Conservation (phyloP, 2,113 vertebrate genomes). For the Neodon shergylaensis region DNA sequence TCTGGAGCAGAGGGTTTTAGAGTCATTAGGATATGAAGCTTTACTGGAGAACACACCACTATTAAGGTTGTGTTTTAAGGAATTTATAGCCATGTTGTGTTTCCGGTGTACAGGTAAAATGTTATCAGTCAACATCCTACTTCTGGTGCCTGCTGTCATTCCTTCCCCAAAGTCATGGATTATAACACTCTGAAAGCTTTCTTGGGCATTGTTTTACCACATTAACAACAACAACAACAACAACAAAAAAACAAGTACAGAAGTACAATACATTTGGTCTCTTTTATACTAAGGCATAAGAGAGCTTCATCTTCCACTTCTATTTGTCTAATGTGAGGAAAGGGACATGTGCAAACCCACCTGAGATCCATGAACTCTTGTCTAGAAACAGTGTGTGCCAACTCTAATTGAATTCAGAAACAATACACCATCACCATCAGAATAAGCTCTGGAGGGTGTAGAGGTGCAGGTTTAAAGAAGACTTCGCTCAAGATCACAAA, state of each 20-base stretch:
- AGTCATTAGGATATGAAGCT: too few species aligned
- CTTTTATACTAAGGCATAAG: not conserved
- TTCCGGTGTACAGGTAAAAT: not conserved
- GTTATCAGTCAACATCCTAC: not conserved
- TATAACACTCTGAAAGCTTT: not conserved
- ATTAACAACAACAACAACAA: too few species aligned
- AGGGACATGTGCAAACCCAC: too few species aligned
- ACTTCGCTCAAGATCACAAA: not conserved
- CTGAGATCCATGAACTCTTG: too few species aligned
- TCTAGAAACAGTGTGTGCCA: too few species aligned
- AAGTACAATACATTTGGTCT: not conserved
- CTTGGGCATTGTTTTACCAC: not conserved
- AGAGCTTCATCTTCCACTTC: too few species aligned
- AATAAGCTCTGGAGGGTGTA: too few species aligned
- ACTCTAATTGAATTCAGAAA: too few species aligned
- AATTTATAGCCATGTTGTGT: not conserved
- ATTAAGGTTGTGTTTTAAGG: too few species aligned
- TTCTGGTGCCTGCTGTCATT: too few species aligned
- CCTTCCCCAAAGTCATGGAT: not conserved
- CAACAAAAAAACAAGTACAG: not conserved
- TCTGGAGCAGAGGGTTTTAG: not conserved
- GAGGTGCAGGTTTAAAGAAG: not conserved
- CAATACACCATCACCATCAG: too few species aligned
- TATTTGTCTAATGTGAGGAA: too few species aligned
- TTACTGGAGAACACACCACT: not conserved